Conservation (phyloP, 2,888 invertebrate species). For the Strigamia crassipes region DNA sequence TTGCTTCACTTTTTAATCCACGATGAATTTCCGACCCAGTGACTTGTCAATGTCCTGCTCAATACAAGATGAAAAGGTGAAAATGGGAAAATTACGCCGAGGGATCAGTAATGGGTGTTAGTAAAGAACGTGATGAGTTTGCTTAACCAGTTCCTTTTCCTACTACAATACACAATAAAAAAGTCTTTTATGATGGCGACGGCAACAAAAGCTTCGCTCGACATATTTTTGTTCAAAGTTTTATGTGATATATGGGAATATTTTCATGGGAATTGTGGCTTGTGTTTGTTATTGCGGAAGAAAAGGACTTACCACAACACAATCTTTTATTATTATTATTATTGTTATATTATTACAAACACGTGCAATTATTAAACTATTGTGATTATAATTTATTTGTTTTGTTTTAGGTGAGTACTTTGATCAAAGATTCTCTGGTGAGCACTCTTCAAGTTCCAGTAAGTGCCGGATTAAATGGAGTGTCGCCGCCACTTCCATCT, state of each 20-base stretch:
- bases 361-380: no score
- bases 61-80: constrained; percentile 10
- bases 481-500: not conserved
- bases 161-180: not conserved
- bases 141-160: constrained; percentile 4
- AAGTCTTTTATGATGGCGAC: not conserved
- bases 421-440: not conserved
- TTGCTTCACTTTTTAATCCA: not conserved
- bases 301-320: no score
- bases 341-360: no score
- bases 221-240: not conserved
- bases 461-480: not conserved
- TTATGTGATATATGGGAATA: not conserved
- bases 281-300: not conserved
- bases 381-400: no score
- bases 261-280: not conserved
- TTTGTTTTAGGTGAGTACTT: not conserved
- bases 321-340: no score
- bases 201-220: not conserved
- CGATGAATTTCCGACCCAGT: constrained; percentile 10
- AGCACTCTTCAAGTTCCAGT: not conserved
- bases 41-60: constrained; percentile 3
- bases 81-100: not conserved
- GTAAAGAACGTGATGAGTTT: constrained; percentile 10
- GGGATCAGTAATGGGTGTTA: constrained; percentile 10